Evolutionary conservation across 2,797 vertebrate genomes (phyloP).

Genomic region (Glossophaga mutica): DNA sequence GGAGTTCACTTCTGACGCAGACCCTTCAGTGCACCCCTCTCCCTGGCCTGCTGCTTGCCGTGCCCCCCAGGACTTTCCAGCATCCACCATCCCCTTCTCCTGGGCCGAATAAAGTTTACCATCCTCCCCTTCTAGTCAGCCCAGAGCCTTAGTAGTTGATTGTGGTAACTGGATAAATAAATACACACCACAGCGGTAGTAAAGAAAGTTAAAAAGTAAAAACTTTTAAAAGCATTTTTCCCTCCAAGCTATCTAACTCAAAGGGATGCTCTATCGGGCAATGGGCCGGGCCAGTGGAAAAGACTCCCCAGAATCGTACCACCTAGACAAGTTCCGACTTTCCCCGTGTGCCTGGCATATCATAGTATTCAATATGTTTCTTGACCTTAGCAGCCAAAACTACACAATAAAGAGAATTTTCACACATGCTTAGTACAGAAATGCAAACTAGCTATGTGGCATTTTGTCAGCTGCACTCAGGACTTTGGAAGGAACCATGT

Average conservation of each 20-base stretch:
- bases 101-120: neutral
- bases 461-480: constrained; percentile 20
- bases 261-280: neutral
- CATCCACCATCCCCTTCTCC: neutral
- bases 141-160: neutral
- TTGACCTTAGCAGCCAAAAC: constrained; percentile 46
- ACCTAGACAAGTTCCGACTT: neutral
- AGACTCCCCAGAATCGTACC: neutral
- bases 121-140: neutral
- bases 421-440: neutral
- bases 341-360: neutral
- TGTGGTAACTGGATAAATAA: constrained; percentile 14
- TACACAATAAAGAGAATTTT: constrained; percentile 56
- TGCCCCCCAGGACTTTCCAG: neutral
- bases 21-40: neutral
- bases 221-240: neutral
- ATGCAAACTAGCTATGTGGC: neutral
- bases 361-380: constrained; percentile 29
- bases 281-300: neutral
- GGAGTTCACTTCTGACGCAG: neutral
- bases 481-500: neutral
- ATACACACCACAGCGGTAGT: neutral
- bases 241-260: neutral
- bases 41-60: neutral
- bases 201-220: neutral